These are phyloP conservation scores for Anorthoa munda DNA, from an alignment of 2,888 invertebrate genomes.

Conservation along the genomic window DNA sequence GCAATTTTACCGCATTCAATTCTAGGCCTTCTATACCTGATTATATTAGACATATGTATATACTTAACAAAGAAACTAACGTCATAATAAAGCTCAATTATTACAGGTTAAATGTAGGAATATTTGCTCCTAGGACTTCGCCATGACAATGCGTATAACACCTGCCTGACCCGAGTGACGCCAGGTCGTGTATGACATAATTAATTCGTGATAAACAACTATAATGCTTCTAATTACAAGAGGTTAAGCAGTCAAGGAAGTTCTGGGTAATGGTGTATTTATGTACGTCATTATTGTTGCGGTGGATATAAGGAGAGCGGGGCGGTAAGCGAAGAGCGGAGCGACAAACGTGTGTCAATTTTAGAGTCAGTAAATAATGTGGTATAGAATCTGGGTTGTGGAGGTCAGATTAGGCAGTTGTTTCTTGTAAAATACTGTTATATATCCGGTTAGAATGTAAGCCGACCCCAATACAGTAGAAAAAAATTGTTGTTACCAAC, in stretches of 20 bases:
- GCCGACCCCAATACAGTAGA: no score
- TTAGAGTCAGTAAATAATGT: no score
- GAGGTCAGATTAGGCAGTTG: no score
- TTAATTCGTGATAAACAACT: conserved; percentile 36
- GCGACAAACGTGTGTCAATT: no score
- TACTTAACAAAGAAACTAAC: not conserved
- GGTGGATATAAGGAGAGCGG: not conserved
- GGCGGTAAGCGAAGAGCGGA: not conserved
- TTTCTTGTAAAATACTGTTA: no score
- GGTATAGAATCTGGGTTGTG: no score
- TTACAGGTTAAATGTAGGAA: not conserved
- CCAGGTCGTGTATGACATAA: conserved; percentile 6
- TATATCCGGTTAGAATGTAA: no score
- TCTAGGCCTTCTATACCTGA: not conserved
- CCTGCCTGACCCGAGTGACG: conserved; percentile 28
- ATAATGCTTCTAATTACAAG: conserved; percentile 42
- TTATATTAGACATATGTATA: not conserved
- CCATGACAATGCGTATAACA: not conserved
- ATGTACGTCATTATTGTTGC: conserved; percentile 6
- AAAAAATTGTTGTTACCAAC: no score
- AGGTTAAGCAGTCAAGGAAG: conserved; percentile 49
- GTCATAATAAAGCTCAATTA: not conserved
- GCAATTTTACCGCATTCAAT: no score
- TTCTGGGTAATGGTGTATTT: conserved; percentile 24
- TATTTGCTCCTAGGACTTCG: no score